A percentile compares a stretch with the other conserved stretches of the same genome.
Conservation (phyloP, 2,113 vertebrate species). For the Zosterops hypoxanthus region DNA sequence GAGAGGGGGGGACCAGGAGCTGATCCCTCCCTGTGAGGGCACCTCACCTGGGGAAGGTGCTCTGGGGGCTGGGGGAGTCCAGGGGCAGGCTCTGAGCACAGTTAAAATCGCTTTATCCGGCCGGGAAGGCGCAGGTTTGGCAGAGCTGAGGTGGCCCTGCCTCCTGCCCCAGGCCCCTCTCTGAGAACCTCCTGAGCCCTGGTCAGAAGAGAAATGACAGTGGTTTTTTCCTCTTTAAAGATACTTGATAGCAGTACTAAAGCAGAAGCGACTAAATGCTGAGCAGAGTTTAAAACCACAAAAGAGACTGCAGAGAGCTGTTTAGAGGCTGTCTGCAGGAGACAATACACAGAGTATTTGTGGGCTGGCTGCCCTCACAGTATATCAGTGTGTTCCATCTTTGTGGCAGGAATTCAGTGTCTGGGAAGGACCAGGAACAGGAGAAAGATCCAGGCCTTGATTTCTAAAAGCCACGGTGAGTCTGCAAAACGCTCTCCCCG, state of each 20-base stretch:
- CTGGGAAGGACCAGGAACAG: not conserved
- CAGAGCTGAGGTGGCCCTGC: rapidly evolving
- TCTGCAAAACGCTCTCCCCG: not conserved
- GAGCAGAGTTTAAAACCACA: conserved; percentile 3
- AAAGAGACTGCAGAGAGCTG: not conserved
- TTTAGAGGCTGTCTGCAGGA: not conserved
- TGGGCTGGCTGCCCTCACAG: conserved; percentile 37
- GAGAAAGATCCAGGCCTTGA: not conserved
- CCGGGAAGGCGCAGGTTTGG: not conserved
- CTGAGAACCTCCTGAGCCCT: not conserved
- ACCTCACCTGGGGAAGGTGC: not conserved
- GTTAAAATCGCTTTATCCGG: too few species aligned
- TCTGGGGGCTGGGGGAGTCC: not conserved
- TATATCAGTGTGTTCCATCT: not conserved
- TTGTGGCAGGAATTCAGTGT: not conserved
- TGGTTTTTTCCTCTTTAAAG: not conserved
- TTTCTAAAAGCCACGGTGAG: not conserved
- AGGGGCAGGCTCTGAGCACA: not conserved
- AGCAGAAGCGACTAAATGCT: conserved; percentile 2
- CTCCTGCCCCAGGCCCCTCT: not conserved
- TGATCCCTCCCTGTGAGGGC: too few species aligned
- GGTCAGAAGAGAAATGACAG: not conserved
- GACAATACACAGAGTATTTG: not conserved
- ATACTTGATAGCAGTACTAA: not conserved
- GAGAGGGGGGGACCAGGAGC: not conserved